These are phyloP conservation scores for Eutolmus rufibarbis DNA, from an alignment of 2,888 invertebrate genomes.

Conservation along the genomic window DNA sequence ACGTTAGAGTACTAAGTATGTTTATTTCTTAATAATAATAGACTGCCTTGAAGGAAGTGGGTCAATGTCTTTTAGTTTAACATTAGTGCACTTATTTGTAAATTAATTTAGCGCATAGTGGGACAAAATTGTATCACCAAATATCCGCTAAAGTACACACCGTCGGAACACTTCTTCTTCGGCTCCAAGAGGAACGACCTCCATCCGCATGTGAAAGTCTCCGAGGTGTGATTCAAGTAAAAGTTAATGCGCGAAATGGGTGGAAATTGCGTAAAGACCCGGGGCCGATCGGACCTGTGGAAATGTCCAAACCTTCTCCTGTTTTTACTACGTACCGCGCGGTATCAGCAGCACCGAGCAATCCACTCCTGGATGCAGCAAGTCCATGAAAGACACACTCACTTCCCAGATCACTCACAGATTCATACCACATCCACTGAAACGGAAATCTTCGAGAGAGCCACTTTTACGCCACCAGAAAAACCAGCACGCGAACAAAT, in stretches of 20 bases:
- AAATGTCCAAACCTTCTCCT: conserved; percentile 1
- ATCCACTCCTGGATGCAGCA: background rate
- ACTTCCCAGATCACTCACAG: background rate
- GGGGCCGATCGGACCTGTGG: background rate
- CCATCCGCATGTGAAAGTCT: conserved; percentile 15
- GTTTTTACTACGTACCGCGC: background rate
- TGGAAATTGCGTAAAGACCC: background rate
- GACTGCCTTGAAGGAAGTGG: background rate
- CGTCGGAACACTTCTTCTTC: background rate
- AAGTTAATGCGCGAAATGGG: background rate
- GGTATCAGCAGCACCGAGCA: background rate
- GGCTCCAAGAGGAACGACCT: conserved; percentile 1
- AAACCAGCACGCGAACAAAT: background rate
- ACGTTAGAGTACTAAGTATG: background rate
- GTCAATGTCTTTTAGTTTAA: background rate
- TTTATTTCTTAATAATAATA: background rate
- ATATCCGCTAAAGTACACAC: background rate
- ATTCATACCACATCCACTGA: background rate
- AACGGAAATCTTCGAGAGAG: background rate
- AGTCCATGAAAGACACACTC: background rate
- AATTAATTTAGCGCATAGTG: background rate
- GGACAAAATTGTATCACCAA: background rate
- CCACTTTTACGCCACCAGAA: background rate
- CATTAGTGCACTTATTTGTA: background rate
- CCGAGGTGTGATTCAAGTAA: conserved; percentile 8